A percentile compares a stretch with the other conserved stretches of the same genome.
phyloP scores from a whole-genome alignment of 1,140 invertebrate genomes.

The Mizuhopecten yessoensis region DNA sequence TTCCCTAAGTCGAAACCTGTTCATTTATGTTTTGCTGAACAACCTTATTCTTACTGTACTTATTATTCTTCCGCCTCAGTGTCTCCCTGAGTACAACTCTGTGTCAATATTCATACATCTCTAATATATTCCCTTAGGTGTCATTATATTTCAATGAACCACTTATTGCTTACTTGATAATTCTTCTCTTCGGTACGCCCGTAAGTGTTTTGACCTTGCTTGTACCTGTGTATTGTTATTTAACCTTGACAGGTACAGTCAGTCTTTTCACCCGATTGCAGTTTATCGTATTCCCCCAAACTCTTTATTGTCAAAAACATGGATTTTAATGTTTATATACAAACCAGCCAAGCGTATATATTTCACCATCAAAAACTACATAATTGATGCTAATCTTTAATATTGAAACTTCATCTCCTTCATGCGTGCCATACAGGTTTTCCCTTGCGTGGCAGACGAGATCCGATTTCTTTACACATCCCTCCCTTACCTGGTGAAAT shows the following conservation, averaged over 20 bases:
- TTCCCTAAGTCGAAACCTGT: too few species aligned
- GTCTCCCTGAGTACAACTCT: too few species aligned
- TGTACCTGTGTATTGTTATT: not conserved
- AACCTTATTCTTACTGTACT: too few species aligned
- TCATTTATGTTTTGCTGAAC: too few species aligned
- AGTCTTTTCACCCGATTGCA: not conserved
- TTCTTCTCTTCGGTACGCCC: not conserved
- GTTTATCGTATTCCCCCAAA: slow-evolving; percentile 14
- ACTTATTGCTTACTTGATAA: not conserved
- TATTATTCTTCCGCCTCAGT: too few species aligned
- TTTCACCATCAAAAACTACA: not conserved
- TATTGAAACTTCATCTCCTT: slow-evolving; percentile 11
- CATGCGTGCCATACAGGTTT: not conserved
- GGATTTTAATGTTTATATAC: slow-evolving; percentile 20
- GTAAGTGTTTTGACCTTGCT: not conserved
- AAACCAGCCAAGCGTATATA: slow-evolving; percentile 13
- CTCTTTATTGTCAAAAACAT: not conserved
- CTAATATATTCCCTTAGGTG: too few species aligned
- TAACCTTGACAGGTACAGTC: slow-evolving; percentile 32
- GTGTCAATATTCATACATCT: too few species aligned
- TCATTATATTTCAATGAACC: not conserved
- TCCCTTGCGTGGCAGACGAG: not conserved
- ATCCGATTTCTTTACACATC: slow-evolving; percentile 13
- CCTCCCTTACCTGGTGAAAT: slow-evolving; percentile 1
- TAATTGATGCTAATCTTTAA: slow-evolving; percentile 13